Base-by-base conservation (phyloP, 2,888 invertebrate genomes). In the Andrena flavipes region DNA sequence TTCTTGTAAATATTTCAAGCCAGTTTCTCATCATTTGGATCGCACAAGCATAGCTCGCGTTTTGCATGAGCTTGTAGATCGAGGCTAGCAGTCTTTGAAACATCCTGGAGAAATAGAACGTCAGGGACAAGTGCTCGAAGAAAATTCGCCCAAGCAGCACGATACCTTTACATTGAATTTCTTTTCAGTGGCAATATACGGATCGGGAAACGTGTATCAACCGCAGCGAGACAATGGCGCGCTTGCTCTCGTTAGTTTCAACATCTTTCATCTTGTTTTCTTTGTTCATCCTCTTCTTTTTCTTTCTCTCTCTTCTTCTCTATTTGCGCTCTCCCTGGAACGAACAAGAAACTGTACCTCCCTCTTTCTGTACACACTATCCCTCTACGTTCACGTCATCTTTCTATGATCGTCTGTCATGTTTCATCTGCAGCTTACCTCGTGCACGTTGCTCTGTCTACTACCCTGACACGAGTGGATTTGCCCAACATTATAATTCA, bases 131-230 rank as follows among this genome's bases (percentile, higher is more conserved):
- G 49, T 67, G 33, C 48, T 62, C 29, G 68, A 72, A 8, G 54
- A 20, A 56, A 30, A 67, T 23, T 70, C 59, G 42, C 20, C 30
- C 2, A 60, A 23, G 56, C 48, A 30, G 51, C 73, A 76, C 60
- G 56, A 68, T 73, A 76, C 78, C 73, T 75, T 84, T 33, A 83
- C 80, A 79, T 75, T 86, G 81, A 90, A 88, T 93, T 93, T 93
- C 87, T 93, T 93, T 94, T 93, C 93, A 93, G 93, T 90, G 80
- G 90, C 91, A 87, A 91, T 93, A 89, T 92, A 92, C 86, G 93
- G 93, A 88, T 91, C 93, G 77, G 89, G 90, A 88, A 92, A 93
- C 91, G 89, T 92, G 92, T 93, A 93, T 87, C 92, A 91, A 85
- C 87, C 89, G 85, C 91, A 90, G 90, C 92, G 90, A 93, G 88